Base-by-base conservation (phyloP, 2,113 vertebrate species). In the Thamnaconus septentrionalis region DNA sequence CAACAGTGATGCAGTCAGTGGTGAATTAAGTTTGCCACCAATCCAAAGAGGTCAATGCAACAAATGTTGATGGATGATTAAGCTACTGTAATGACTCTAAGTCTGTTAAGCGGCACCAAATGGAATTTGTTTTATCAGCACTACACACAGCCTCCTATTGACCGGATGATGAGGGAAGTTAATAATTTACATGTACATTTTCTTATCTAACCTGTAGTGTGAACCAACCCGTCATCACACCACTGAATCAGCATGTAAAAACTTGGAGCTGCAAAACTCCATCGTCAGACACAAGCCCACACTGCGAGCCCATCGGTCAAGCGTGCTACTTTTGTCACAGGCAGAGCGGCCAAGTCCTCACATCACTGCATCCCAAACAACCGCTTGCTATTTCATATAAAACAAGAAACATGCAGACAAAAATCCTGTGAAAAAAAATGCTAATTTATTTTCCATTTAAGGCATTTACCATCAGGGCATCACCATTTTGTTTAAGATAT, bases 191-290 rank as follows among this genome's bases (percentile, higher is more conserved):
- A 31, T 31, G 18, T 31, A 31, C 1, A 31, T 31, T 31, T 1
- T 31, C 18, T 31, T 31, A 31, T 31, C 18, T 31, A 31, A 31
- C 55, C 50, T 85, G 85, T 81, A 88, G 89, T 90, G 90, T 93
- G 90, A 91, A 89, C 79, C 72, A 85, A 83, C 85, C 83, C 69
- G 56, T 74, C 94, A 94, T 96, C 94, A 95, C 94, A 96, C 94
- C 95, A 94, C 92, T 92, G 81, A 93, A 93, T 90, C 91, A 83
- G 71, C 92, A 92, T 94, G 94, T 94, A 93, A 91, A 85, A 85
- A 74, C 86, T 84, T 90, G 82, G 80, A 89, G 84, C 70, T 78
- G 80, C 90, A 91, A 84, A 87, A 85, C 75, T 62, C 80, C 84
- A 87, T 85, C 86, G 79, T 71, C 86, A 80, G 69, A 84, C 70